Evolutionary conservation across 1,140 invertebrate species (phyloP), one percentile per base, ranked within the genome.

Genomic region (Drosophila kohkoa): DNA sequence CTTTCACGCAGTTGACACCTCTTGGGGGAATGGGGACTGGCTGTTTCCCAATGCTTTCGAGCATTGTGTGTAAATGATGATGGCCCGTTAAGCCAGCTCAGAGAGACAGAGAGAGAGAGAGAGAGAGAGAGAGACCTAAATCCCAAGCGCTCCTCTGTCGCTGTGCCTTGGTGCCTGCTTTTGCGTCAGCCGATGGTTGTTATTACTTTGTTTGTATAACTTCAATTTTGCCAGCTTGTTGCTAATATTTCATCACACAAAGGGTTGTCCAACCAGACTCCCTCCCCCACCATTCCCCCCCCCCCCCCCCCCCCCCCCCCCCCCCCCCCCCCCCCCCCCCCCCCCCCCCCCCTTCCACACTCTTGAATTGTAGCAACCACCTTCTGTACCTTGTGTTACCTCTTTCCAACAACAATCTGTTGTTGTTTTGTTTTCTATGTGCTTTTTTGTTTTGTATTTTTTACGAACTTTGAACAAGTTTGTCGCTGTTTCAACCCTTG

Each of bases 401-500:
- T 35, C 20, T 16, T 58, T 25, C 15, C 13, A 51, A 0, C 2
- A 49, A 25, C 20, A 25, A 25, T 25, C 20, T 3, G 10, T 60
- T 28, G 20, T 52, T 30, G 60, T 66, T 54, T 35, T 54, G 15
- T 57, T 57, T 57, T 41, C 54, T 57, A 57, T 57, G 13, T 55
- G 46, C 49, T 59, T 25, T 35, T 38, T 43, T 52, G 3, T 52
- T 57, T 35, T 62, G 46, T 67, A 30, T 54, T 32, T 67, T 55
- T 63, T 66, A 79, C 64, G 6, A 70, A 71, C 75, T 79, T 88
- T 88, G 66, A 71, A 72, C 85, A 74, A 82, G 83, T 87, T 80
- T 80, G 77, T 68, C 79, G 85, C 79, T 58, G 58, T 63, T 78
- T 46, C 66, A 83, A 83, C 85, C 80, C 85, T 75, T 88, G 71